phyloP scores from a whole-genome alignment of 2,888 invertebrate genomes.

The Cantharis flavilabris region DNA sequence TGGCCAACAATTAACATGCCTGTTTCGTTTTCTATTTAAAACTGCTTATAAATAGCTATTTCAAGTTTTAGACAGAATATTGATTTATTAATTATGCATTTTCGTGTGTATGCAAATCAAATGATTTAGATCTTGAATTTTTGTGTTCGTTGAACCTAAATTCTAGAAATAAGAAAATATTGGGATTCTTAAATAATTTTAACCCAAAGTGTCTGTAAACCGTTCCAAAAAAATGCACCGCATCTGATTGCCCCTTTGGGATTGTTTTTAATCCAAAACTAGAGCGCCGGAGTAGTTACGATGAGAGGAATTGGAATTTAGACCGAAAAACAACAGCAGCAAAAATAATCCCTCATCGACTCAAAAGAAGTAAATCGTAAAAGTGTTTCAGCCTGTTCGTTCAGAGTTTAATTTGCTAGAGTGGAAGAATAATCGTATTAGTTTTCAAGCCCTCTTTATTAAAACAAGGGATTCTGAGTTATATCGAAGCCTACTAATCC shows the following conservation, averaged over 20 bases:
- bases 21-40: background rate
- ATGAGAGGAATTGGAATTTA: no score
- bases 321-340: no score
- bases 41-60: background rate
- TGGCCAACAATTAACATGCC: background rate
- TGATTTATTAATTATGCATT: background rate
- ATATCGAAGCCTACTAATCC: background rate
- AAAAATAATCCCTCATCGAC: no score
- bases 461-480: background rate
- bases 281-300: no score
- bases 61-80: background rate
- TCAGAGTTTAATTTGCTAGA: background rate
- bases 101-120: background rate
- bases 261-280: no score
- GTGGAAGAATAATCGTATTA: background rate
- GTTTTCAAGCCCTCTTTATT: background rate
- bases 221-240: no score
- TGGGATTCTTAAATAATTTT: no score
- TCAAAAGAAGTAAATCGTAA: background rate
- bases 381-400: background rate
- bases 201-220: no score
- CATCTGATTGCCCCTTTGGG: no score
- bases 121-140: background rate
- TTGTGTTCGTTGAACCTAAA: background rate
- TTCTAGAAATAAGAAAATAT: background rate